Evolutionary conservation across 2,113 vertebrate genomes (phyloP), one percentile per base, ranked within the genome.

Genomic region (Anser cygnoides): DNA sequence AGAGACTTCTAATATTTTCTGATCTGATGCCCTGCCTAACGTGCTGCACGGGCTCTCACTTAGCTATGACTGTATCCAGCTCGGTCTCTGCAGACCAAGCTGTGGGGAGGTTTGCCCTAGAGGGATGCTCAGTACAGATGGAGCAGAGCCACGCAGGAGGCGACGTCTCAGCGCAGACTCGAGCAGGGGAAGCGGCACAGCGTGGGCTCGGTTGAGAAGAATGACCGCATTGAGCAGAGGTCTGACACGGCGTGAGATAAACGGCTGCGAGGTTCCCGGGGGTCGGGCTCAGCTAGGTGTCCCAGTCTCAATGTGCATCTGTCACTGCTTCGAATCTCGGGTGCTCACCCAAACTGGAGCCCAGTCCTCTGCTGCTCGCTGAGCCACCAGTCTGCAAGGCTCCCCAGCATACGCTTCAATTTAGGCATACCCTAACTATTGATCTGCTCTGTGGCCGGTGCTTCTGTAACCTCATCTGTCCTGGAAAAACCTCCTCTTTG

Each of bases 171-270:
- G 59, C 0, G 0, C 33, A 43, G 84, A 75, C 28, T 55, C 23
- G 2, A 25, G 84, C 72, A 79, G 66, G 33, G 33, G 63, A 71
- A 22, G 50, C 58, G 49, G 62, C 16, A 21, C 49, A 54, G 49
- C 6, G 22, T 26, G 37, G 67, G 31, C 91, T 95, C 80, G 41
- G 87, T 39, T 89, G 83, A 96, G 93, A 96, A 91, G 76, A 91
- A 93, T 50, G 68, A 90, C 49, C 41, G 35, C n/a, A 49, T 94
- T 86, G 94, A 82, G 77, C 92, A 95, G 86, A 96, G 92, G 90
- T 90, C 93, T 91, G 86, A 85, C 81, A 73, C 54, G 66, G 55
- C 46, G 57, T 25, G 84, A 96, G 90, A 97, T 74, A 86, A 96
- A 95, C 57, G 76, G 75, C 84, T 55, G n/a, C 2, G 11, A 58